These are phyloP conservation scores for Regulus satrapa DNA, from an alignment of 2,113 vertebrate species.

Conservation along the genomic window DNA sequence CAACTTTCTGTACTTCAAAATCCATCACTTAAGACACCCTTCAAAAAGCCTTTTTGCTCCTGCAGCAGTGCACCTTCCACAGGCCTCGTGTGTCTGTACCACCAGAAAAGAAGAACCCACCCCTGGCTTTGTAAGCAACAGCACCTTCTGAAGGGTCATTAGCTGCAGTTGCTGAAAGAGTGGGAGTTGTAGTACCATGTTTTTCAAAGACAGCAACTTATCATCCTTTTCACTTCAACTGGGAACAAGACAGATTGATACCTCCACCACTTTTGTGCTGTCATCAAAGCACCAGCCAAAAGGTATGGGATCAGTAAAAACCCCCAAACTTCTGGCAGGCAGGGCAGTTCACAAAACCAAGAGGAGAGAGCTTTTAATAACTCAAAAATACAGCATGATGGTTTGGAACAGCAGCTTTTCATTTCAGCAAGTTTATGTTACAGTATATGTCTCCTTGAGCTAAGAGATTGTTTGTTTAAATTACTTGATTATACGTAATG, in stretches of 20 bases:
- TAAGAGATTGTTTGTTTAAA: conserved; percentile 67
- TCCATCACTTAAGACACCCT: not conserved
- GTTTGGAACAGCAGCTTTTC: conserved; percentile 20
- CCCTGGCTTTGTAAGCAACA: not conserved
- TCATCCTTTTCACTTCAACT: not conserved
- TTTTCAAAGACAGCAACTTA: not conserved
- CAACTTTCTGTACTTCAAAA: not conserved
- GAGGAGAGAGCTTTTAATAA: not conserved
- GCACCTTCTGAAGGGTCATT: not conserved
- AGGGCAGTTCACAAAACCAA: not conserved
- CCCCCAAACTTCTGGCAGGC: not conserved
- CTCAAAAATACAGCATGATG: not conserved
- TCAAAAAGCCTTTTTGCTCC: not conserved
- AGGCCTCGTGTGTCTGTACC: rapidly evolving
- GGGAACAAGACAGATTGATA: not conserved
- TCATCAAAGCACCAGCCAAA: not conserved
- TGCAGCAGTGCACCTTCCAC: not conserved
- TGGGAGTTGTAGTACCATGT: not conserved
- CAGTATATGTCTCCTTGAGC: conserved; percentile 1
- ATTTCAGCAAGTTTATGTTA: not conserved
- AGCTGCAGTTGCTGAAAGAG: not conserved
- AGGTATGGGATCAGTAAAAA: not conserved
- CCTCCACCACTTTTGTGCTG: not conserved
- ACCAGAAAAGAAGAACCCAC: not conserved
- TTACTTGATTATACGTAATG: conserved; percentile 65